Base-by-base conservation (phyloP, 2,113 vertebrate species). In the Agapornis roseicollis region DNA sequence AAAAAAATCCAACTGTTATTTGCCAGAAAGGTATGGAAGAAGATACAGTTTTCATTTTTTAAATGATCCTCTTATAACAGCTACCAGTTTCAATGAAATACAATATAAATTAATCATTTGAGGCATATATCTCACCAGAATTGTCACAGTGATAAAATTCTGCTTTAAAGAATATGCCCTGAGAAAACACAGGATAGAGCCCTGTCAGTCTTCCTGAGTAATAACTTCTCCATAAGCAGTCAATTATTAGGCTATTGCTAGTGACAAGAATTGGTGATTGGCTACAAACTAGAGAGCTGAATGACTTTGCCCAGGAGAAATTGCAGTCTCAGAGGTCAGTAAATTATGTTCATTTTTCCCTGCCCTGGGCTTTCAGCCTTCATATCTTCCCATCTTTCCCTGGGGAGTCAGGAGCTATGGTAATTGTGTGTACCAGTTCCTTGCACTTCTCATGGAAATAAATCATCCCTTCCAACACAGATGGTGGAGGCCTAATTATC, bases 191-290 rank as follows among this genome's bases (percentile, higher is more conserved):
- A 74, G 65, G 44, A 50, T 46, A 73, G n/a, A 76, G 44, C 28
- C 83, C 77, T 89, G 80, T 64, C 90, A 80, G 33, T 76, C 85
- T 55, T 16, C 42, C 39, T 41, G 76, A 92, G 46, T 78, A 94
- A 88, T 92, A 93, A 93, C 69, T 93, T 68, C 80, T 94, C 81
- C 90, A 94, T 78, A 90, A 95, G 65, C 85, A 86, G 69, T 64
- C 96, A 90, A 97, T 97, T 90, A 94, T 33, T 84, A 66, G 80
- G 80, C 85, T 73, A 83, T 90, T 95, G 90, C 33, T 58, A 77
- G 58, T 80, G 90, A 89, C 56, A 95, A 91, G 95, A 95, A 71
- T 24, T 25, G 19, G 64, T 49, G 78, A 79, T 60, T 52, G 73
- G 65, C 74, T 50, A 17, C 37, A 56, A 88, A 95, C 68, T 28